Evolutionary conservation across 2,797 vertebrate species (phyloP), one percentile per base, ranked within the genome.

Genomic region (Sebastes jordani): DNA sequence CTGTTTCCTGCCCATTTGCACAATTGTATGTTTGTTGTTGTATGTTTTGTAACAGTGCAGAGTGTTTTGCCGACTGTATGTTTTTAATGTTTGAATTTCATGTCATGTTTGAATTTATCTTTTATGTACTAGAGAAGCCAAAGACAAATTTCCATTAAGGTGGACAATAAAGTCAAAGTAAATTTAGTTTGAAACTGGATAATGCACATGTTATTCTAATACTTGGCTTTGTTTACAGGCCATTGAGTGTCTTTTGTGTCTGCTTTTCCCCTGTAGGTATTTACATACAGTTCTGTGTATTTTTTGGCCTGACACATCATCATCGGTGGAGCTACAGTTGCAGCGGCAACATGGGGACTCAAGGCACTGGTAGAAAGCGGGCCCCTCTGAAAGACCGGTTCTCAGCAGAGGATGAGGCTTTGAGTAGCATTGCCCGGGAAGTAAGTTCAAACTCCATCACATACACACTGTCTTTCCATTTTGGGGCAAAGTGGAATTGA

Each of bases 381-480:
- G 97, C 98, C 64, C 99, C 97, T 25, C 80, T 98, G 66, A 99
- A 98, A 95, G 98, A 99, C 90, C 97, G 98, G 42, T 99, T 99
- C 94, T 99, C 99, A 79, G 99, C 99, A 18, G 99, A 99, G 94
- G 99, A 99, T 93, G 99, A 99, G 89, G 97, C 98, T 46, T 91
- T 99, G 90, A 98, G 97, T 94, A 97, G 94, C 93, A 99, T 99
- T 73, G 98, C 99, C 69, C 95, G 98, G 94, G 99, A 99, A 97
- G 99, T 99, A 90, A 93, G 97, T 86, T 80, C 20, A 69, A 66
- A 42, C 30, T 46, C n/a, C n/a, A 70, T 70, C 54, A 34, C n/a
- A 65, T 11, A 29, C 14, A 25, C 42, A 4, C 46, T n/a, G 1
- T 75, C 18, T 82, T 36, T 76, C 18, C 6, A 54, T 76, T 68